These are phyloP conservation scores for Sthenelais limicola DNA, from an alignment of 2,888 invertebrate species.

Conservation along the genomic window DNA sequence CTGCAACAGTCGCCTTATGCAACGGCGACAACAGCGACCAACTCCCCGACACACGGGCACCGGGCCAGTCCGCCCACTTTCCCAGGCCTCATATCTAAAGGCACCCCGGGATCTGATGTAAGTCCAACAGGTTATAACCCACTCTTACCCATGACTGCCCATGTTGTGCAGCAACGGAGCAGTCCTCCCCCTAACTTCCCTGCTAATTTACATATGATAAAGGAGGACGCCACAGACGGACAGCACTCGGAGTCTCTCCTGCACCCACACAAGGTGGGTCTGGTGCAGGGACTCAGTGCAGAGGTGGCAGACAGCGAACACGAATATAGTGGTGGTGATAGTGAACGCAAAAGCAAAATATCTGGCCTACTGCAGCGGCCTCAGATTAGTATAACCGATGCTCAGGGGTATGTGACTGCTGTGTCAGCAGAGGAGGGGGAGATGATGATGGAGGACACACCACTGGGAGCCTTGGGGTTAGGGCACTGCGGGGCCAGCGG, in stretches of 20 bases:
- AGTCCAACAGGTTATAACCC: constrained; percentile 9
- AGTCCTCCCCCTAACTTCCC: constrained; percentile 67
- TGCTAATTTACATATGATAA: constrained; percentile 70
- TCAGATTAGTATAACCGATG: constrained; percentile 93
- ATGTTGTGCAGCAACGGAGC: constrained; percentile 57
- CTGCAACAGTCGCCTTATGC: constrained; percentile 56
- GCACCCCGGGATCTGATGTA: neutral
- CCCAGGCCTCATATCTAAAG: neutral
- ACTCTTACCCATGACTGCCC: constrained; percentile 9
- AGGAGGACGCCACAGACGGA: constrained; percentile 66
- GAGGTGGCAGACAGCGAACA: neutral
- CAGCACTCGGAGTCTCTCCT: constrained; percentile 27
- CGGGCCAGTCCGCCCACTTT: constrained; percentile 65
- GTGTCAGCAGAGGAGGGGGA: constrained; percentile 51
- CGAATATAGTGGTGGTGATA: constrained; percentile 55
- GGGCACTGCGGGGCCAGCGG: constrained; percentile 11
- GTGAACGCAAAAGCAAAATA: neutral
- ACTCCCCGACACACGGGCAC: constrained; percentile 47
- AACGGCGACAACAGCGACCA: neutral
- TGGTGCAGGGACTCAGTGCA: no score
- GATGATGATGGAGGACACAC: constrained; percentile 7
- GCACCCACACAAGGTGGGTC: no score
- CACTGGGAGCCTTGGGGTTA: neutral
- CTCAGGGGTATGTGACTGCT: constrained; percentile 78
- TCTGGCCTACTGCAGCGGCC: constrained; percentile 75